Evolutionary conservation across 2,797 vertebrate genomes (phyloP), one percentile per base, ranked within the genome.

Genomic region (Chanos chanos): DNA sequence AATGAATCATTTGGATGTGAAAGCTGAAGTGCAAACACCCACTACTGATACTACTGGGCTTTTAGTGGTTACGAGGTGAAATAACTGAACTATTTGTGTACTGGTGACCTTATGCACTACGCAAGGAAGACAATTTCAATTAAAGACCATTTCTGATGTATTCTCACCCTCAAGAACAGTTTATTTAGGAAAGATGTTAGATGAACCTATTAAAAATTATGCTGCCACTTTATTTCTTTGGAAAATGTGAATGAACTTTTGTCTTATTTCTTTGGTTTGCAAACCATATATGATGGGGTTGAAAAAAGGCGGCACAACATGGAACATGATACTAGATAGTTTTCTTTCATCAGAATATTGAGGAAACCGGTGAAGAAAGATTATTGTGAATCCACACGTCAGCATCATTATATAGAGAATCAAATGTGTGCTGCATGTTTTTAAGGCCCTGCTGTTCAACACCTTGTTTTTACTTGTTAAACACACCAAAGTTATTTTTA

Each of bases 401-500:
- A 58, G 0, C 21, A 16, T 2, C 28, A 87, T 24, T 1, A 84
- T 24, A 49, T 89, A 86, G 0, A 78, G 71, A 0, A 70, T 73
- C 13, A 82, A 12, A 8, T 87, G 87, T 4, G 43, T 27, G 31
- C 58, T 15, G 3, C 81, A 84, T 27, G 78, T 84, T 43, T 71
- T 71, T 4, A 83, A 69, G 2, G 65, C 49, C 61, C 80, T 85
- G 40, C 61, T 54, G 0, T 15, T 1, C 41, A 69, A 74, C 9
- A 63, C 45, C 48, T 71, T 73, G 21, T 77, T 85, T 9, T 81
- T 68, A 8, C 78, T 74, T 2, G 19, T 70, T 24, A 87, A 15
- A 16, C 84, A 77, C 7, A 81, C 73, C 0, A 2, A 39, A 4
- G 81, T 68, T n/a, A 92, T 89, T 18, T 71, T 71, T 1, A 75